Percentiles rank a stretch among this genome's conserved stretches.
Evolutionary conservation across 2,797 vertebrate species (phyloP).

Genomic region (Kryptopterus vitreolus): DNA sequence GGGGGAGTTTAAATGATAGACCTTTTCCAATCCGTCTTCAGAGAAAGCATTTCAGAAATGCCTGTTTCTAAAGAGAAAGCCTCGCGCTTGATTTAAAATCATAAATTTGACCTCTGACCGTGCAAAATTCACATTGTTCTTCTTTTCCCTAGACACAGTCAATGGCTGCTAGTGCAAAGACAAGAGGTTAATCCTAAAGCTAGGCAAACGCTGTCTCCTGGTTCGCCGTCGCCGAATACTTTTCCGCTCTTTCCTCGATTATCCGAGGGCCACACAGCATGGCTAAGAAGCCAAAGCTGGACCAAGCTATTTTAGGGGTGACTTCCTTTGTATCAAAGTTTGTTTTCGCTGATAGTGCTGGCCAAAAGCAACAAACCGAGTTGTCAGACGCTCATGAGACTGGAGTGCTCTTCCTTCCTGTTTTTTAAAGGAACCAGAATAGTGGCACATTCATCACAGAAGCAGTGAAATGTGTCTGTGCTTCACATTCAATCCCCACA

Average conservation of each 20-base stretch:
- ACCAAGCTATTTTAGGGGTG: constrained; percentile 72
- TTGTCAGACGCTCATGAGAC: constrained; percentile 63
- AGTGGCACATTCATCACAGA: constrained; percentile 54
- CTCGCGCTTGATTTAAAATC: constrained; percentile 56
- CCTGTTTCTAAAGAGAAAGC: constrained; percentile 55
- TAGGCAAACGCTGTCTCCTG: constrained; percentile 6
- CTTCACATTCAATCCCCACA: constrained; percentile 37
- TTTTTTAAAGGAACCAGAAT: constrained; percentile 61
- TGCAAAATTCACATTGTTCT: constrained; percentile 69
- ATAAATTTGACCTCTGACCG: constrained; percentile 57
- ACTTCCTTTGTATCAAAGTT: constrained; percentile 75
- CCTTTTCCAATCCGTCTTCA: constrained; percentile 61
- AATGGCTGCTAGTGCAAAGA: constrained; percentile 26
- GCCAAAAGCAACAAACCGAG: constrained; percentile 74
- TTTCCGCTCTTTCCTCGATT: constrained; percentile 60
- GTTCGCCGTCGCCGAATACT: constrained; percentile 26
- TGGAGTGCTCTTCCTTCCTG: constrained; percentile 67
- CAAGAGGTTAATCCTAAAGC: constrained; percentile 50
- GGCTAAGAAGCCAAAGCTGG: constrained; percentile 60
- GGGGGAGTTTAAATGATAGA: constrained; percentile 62
- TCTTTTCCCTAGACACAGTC: constrained; percentile 52
- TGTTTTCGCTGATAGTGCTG: constrained; percentile 68
- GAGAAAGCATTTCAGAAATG: constrained; percentile 57
- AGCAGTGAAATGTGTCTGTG: constrained; percentile 46
- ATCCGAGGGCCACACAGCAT: constrained; percentile 72